A percentile compares a stretch with the other conserved stretches of the same genome.
These are phyloP conservation scores for Mimumesa dahlbomi DNA, from an alignment of 2,888 invertebrate species.

Conservation along the genomic window DNA sequence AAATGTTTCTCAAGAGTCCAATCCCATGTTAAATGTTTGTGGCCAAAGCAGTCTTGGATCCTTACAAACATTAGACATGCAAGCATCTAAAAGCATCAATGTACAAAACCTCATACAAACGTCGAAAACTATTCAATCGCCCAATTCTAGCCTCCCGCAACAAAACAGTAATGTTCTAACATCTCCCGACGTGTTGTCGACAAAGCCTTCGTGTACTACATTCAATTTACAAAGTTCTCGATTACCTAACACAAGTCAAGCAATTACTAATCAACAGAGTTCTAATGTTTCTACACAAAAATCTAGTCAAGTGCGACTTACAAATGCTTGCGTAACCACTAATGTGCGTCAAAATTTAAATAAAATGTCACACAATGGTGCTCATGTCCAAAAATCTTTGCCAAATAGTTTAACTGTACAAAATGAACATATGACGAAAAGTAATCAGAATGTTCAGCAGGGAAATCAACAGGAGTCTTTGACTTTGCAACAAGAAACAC, in stretches of 20 bases:
- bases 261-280: slow-evolving; percentile 56
- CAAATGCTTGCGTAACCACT: slow-evolving; percentile 56
- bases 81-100: slow-evolving; percentile 56
- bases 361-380: slow-evolving; percentile 55
- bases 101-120: slow-evolving; percentile 59
- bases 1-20: slow-evolving; percentile 60
- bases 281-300: slow-evolving; percentile 59
- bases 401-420: slow-evolving; percentile 59
- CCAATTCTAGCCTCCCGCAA: slow-evolving; percentile 47
- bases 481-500: slow-evolving; percentile 63
- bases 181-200: slow-evolving; percentile 45
- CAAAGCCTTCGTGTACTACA: slow-evolving; percentile 50
- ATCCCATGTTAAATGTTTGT: slow-evolving; percentile 53
- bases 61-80: slow-evolving; percentile 58
- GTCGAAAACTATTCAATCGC: slow-evolving; percentile 51
- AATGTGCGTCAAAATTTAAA: slow-evolving; percentile 58
- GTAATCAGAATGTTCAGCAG: slow-evolving; percentile 65
- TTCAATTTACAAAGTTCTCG: slow-evolving; percentile 57
- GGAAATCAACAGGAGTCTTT: slow-evolving; percentile 64
- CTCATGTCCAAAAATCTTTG: slow-evolving; percentile 61
- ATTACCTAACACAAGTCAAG: slow-evolving; percentile 53
- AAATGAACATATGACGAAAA: slow-evolving; percentile 70
- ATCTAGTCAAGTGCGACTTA: slow-evolving; percentile 64
- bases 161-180: slow-evolving; percentile 47
- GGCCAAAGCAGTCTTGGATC: slow-evolving; percentile 55